Conservation (phyloP, 2,888 invertebrate species). For the Heliconius ismenius region DNA sequence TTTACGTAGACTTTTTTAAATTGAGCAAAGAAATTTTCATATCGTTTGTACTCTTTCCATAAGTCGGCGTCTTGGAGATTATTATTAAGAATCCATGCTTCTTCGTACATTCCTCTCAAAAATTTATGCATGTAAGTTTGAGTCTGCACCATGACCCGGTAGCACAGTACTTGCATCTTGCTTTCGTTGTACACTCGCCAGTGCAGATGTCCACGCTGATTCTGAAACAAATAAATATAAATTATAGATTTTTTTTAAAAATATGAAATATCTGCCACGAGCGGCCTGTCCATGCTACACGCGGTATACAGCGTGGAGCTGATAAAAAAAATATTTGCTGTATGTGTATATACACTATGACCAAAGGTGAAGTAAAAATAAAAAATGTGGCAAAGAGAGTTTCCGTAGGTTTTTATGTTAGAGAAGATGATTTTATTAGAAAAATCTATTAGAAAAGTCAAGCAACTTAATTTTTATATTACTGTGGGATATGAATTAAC, state of each 20-base stretch:
- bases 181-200: slow-evolving; percentile 70
- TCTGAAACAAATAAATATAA: slow-evolving; percentile 51
- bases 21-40: neutral
- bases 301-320: no score
- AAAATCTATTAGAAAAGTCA: no score
- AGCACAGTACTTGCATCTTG: slow-evolving; percentile 63
- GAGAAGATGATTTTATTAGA: no score
- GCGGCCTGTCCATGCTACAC: no score
- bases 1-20: slow-evolving; percentile 2
- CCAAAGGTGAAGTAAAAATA: no score
- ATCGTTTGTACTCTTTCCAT: neutral
- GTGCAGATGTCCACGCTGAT: slow-evolving; percentile 65
- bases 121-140: slow-evolving; percentile 61
- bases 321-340: no score
- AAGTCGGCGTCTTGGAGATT: neutral
- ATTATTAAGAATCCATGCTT: slow-evolving; percentile 50
- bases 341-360: no score
- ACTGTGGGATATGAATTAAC: neutral
- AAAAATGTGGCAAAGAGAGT: no score
- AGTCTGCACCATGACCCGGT: slow-evolving; percentile 68
- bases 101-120: slow-evolving; percentile 45
- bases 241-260: neutral
- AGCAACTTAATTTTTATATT: neutral
- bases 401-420: no score
- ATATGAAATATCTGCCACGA: no score